Percentiles rank a stretch among this genome's conserved stretches.
Evolutionary conservation across 2,888 invertebrate genomes (phyloP).

Genomic region (Parasteatoda lunata): DNA sequence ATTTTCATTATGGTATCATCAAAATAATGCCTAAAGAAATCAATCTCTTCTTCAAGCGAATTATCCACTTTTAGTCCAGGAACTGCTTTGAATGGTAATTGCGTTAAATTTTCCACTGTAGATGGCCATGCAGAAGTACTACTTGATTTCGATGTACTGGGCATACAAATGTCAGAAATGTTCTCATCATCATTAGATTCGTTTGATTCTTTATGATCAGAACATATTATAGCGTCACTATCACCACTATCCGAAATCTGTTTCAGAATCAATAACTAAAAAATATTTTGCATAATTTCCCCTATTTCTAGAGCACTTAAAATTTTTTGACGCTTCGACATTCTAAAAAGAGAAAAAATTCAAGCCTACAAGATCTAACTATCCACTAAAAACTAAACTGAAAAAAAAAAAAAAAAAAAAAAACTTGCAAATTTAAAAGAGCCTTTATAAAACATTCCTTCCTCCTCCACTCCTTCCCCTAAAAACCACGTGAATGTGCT

Average conservation of each 20-base stretch:
- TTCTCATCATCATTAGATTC: conserved; percentile 8
- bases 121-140: conserved; percentile 13
- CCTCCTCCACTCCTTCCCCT: too few relatives aligned
- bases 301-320: conserved; percentile 6
- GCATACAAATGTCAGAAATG: neutral
- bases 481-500: too few relatives aligned
- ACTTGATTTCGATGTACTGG: neutral
- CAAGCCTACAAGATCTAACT: neutral
- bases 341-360: conserved; percentile 13
- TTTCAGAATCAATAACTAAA: too few relatives aligned
- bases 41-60: neutral
- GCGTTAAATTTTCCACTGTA: neutral
- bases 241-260: conserved; percentile 11
- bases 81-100: conserved; percentile 3
- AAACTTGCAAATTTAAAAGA: too few relatives aligned
- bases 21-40: conserved; percentile 5
- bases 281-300: conserved; percentile 16
- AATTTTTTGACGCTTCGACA: neutral
- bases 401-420: conserved; percentile 7
- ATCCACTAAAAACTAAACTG: neutral
- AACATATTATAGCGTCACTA: conserved; percentile 9
- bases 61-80: conserved; percentile 16
- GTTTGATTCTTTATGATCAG: neutral
- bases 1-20: conserved; percentile 4
- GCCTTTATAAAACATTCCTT: too few relatives aligned